Base-by-base conservation (phyloP, 2,888 invertebrate species). In the Masnerella sp. region DNA sequence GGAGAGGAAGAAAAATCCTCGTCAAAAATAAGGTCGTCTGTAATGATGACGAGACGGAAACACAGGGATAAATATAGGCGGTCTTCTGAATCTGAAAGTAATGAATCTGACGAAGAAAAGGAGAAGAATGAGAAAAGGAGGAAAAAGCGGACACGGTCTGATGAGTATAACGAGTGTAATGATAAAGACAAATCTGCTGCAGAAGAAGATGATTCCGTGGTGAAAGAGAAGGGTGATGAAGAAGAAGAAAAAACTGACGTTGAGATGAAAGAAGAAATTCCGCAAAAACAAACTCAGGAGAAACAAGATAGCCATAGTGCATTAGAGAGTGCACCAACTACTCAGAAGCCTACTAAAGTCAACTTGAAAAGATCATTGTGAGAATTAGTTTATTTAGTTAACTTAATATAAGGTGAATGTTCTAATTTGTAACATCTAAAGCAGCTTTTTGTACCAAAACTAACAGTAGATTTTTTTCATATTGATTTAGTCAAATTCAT, bases 331-430 rank as follows among this genome's bases (percentile, higher is more conserved):
- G 56, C 62, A 45, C 69, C 75, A 18, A 77, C 74, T 51, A 61
- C 71, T 73, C 79, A 78, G 2, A 87, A 85, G 75, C 83, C 87
- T 22, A 79, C 81, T 2, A 88, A 88, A 82, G 84, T 88, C 40
- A 85, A 86, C 75, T 81, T 88, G 59, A 88, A 87, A 43, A 82
- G 88, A 80, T 85, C 87, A 59, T 88, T 87, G 87, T 88, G 77
- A 87, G 87, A 20, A 30, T 11, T 15, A n/a, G n/a, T n/a, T n/a
- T n/a, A n/a, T n/a, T n/a, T n/a, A n/a, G n/a, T n/a, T n/a, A n/a
- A n/a, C n/a, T n/a, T n/a, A n/a, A n/a, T n/a, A n/a, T n/a, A n/a
- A n/a, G n/a, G n/a, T n/a, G n/a, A n/a, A n/a, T n/a, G n/a, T n/a
- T n/a, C n/a, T n/a, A n/a, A n/a, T n/a, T n/a, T n/a, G n/a, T n/a